phyloP scores from a whole-genome alignment of 2,797 vertebrate species.

The Ataeniobius toweri region DNA sequence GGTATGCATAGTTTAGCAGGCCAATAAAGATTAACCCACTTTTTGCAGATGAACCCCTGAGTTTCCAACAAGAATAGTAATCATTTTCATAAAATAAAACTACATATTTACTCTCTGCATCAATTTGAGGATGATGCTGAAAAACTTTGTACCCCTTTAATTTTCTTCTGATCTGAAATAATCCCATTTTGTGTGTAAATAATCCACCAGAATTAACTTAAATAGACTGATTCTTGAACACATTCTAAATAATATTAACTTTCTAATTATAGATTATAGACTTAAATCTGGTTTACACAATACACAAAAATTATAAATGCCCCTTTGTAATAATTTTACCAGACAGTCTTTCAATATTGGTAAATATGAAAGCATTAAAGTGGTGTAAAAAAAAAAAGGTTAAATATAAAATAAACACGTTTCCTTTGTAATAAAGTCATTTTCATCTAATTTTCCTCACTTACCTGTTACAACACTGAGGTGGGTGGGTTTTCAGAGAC shows the following conservation, averaged over 20 bases:
- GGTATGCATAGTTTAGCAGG: not conserved
- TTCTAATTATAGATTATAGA: too few species aligned
- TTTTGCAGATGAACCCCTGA: not conserved
- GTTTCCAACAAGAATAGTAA: not conserved
- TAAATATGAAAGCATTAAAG: not conserved
- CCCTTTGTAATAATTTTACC: too few species aligned
- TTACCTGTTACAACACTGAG: conserved; percentile 65
- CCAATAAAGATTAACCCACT: not conserved
- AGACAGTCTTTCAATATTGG: not conserved
- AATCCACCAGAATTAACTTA: not conserved
- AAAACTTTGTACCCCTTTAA: not conserved
- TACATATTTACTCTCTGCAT: not conserved
- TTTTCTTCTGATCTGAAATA: not conserved
- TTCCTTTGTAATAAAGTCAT: conserved; percentile 5
- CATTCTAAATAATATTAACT: not conserved
- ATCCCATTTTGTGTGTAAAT: not conserved
- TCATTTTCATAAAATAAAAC: not conserved
- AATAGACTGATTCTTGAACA: not conserved
- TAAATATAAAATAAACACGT: not conserved
- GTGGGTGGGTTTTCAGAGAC: conserved; percentile 1
- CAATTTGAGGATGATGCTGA: not conserved
- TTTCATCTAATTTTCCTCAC: conserved; percentile 21
- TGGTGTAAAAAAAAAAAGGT: not conserved
- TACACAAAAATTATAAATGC: not conserved
- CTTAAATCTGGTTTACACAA: not conserved